Evolutionary conservation across 2,888 invertebrate genomes (phyloP), one percentile per base, ranked within the genome.

Genomic region (Omphaloscelis lunosa): DNA sequence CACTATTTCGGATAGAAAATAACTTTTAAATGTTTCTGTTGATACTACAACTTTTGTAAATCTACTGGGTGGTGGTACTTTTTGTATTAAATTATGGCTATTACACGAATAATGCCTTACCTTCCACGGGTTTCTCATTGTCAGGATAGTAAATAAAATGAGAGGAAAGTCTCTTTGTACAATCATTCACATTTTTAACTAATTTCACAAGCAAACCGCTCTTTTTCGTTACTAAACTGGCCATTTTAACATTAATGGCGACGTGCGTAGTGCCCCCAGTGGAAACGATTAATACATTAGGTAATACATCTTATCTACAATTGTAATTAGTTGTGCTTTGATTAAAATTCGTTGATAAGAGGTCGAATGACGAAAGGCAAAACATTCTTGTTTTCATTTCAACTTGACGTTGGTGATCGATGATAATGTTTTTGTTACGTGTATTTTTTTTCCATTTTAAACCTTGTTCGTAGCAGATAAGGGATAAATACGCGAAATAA

Each of bases 141-240:
- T 98, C 98, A 0, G 98, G 97, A 80, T 95, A 95, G 90, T 97
- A 98, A 76, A 95, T 97, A 91, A 98, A 98, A 93, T 98, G 97
- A 20, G 97, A 97, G 53, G 95, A 94, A 56, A 95, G 84, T 79
- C 96, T 94, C 88, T 94, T 95, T 29, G 92, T 83, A 80, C 82
- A 88, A 82, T 92, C 92, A 86, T 91, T 93, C 39, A 94, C 93
- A 93, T 93, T 92, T 93, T 94, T 93, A 72, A 94, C 58, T 68
- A 96, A 79, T 88, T 91, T 94, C 77, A 88, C 79, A 29, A 95
- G 81, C 62, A 93, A 85, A 83, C 89, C 77, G 82, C 90, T 78
- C 41, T 92, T 94, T 90, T 93, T 93, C 51, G 89, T 89, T 39
- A 93, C 82, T 85, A 94, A 91, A 90, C 84, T 92, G 77, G 95